Conservation (phyloP, 2,797 vertebrate genomes). For the Ibycter americanus region DNA sequence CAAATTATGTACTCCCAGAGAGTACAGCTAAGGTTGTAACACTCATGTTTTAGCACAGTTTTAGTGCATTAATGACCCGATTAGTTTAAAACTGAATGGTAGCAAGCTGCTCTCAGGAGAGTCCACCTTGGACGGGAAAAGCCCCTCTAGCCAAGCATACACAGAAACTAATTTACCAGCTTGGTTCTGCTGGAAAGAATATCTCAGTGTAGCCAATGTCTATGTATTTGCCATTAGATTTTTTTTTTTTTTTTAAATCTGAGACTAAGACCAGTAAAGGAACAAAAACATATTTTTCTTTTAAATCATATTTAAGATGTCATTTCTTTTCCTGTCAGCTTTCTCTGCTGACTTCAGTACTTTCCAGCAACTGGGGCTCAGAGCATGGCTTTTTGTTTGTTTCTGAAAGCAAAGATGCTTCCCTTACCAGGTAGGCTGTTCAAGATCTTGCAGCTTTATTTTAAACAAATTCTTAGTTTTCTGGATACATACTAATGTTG, state of each 20-base stretch:
- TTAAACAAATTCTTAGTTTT: background rate
- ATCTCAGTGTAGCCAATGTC: background rate
- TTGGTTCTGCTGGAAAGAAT: background rate
- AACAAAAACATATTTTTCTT: background rate
- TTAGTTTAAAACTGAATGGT: accelerated
- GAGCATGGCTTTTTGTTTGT: background rate
- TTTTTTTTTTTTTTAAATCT: background rate
- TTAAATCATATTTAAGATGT: background rate
- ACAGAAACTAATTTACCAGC: background rate
- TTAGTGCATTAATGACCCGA: background rate
- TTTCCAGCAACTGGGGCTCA: background rate
- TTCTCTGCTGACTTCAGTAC: background rate
- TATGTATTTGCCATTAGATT: background rate
- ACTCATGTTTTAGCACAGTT: background rate
- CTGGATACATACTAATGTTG: background rate
- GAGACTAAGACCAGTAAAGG: background rate
- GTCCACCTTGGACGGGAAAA: background rate
- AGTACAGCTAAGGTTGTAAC: background rate
- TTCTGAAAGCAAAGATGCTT: background rate
- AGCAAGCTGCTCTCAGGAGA: background rate
- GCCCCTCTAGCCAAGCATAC: background rate
- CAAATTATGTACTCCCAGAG: background rate
- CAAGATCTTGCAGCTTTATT: background rate
- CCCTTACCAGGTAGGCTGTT: background rate
- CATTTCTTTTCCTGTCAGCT: background rate